Evolutionary conservation across 2,888 invertebrate genomes (phyloP).

Genomic region (Monochamus alternatus): DNA sequence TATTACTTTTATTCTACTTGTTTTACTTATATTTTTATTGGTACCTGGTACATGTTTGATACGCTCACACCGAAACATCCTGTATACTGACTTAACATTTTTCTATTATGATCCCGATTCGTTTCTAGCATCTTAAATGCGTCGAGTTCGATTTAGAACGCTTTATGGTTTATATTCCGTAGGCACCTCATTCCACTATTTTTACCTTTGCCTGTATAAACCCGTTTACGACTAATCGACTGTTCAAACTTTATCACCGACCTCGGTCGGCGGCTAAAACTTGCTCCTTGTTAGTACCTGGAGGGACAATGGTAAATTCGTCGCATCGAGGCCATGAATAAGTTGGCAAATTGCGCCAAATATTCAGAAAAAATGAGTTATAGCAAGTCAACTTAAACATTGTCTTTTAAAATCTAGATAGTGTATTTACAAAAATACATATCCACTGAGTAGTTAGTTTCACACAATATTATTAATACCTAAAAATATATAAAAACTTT

Average conservation of each 20-base stretch:
- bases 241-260: slow-evolving; percentile 35
- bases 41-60: too few species aligned
- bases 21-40: too few species aligned
- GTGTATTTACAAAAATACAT: too few species aligned
- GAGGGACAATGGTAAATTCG: slow-evolving; percentile 25
- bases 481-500: too few species aligned
- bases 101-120: too few species aligned
- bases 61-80: too few species aligned
- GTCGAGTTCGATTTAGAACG: slow-evolving; percentile 22
- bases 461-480: too few species aligned
- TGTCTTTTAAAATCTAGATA: too few species aligned
- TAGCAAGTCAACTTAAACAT: neutral
- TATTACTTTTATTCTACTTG: too few species aligned
- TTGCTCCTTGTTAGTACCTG: slow-evolving; percentile 27
- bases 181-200: slow-evolving; percentile 39
- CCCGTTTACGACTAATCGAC: slow-evolving; percentile 41
- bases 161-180: slow-evolving; percentile 33
- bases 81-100: too few species aligned
- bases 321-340: neutral
- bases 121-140: too few species aligned
- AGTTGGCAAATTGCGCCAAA: neutral
- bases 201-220: slow-evolving; percentile 47
- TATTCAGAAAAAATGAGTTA: neutral
- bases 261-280: slow-evolving; percentile 28
- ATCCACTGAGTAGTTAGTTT: too few species aligned